phyloP scores from a whole-genome alignment of 35 echinoderm and acorn worm genomes.

The Lytechinus pictus region DNA sequence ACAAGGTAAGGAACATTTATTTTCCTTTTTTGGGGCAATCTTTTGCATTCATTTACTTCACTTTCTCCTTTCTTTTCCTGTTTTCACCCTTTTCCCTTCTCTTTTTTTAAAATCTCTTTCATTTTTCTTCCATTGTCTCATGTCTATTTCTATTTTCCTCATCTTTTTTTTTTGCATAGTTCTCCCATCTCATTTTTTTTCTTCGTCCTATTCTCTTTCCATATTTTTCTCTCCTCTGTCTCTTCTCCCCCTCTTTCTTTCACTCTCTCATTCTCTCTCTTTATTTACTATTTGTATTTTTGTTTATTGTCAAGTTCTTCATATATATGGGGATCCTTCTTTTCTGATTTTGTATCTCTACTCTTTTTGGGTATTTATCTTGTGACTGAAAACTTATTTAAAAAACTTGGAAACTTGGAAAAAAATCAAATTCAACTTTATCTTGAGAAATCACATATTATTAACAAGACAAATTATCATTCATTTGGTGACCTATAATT shows the following conservation, averaged over 20 bases:
- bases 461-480: no score
- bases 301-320: background rate
- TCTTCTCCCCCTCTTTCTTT: background rate
- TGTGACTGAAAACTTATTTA: background rate
- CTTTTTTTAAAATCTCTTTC: background rate
- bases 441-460: no score
- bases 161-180: no score
- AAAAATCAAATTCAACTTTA: no score
- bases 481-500: no score
- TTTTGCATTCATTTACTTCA: no score
- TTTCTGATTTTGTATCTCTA: no score
- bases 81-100: background rate
- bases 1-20: conserved; percentile 74
- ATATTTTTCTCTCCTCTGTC: no score
- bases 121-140: background rate
- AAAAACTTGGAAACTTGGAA: no score
- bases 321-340: background rate
- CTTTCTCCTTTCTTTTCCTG: no score
- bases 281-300: background rate
- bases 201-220: background rate
- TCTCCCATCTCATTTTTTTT: no score
- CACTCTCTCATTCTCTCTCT: background rate
- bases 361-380: background rate
- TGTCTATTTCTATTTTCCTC: background rate
- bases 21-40: no score